Conservation (phyloP, 2,888 invertebrate species). For the Silvanus unidentatus region DNA sequence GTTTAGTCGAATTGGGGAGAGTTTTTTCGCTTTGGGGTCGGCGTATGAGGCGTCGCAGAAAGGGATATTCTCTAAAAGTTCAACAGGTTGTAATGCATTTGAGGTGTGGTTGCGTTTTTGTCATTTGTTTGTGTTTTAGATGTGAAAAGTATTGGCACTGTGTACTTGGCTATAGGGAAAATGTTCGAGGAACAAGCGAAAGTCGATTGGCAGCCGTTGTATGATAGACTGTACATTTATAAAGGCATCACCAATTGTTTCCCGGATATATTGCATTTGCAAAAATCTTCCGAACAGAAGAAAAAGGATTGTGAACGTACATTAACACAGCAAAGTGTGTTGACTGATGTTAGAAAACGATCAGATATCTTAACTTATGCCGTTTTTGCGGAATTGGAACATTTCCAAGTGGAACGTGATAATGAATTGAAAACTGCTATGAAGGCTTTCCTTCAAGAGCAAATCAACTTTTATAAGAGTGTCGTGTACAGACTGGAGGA, state of each 20-base stretch:
- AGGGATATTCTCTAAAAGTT: conserved; percentile 61
- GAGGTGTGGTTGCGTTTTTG: not conserved
- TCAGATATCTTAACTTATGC: conserved; percentile 91
- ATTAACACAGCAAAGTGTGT: conserved; percentile 75
- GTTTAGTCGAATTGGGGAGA: conserved; percentile 82
- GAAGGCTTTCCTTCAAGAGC: conserved; percentile 79
- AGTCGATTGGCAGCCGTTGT: conserved; percentile 83
- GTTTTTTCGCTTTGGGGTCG: conserved; percentile 77
- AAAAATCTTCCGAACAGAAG: conserved; percentile 85
- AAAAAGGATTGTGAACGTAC: conserved; percentile 81
- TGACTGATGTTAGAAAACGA: conserved; percentile 73
- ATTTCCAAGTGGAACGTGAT: conserved; percentile 84
- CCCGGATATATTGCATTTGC: conserved; percentile 84
- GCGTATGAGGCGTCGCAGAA: conserved; percentile 74
- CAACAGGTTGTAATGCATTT: conserved; percentile 62
- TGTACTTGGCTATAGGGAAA: conserved; percentile 83
- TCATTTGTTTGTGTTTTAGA: conserved; percentile 24
- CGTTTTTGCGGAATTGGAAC: conserved; percentile 88
- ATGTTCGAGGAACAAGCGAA: conserved; percentile 88
- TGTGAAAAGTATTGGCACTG: conserved; percentile 74
- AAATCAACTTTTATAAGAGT: conserved; percentile 88
- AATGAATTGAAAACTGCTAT: conserved; percentile 80
- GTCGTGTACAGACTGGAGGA: conserved; percentile 69
- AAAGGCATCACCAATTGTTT: conserved; percentile 86
- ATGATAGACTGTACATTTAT: conserved; percentile 89